A percentile compares a stretch with the other conserved stretches of the same genome.
phyloP scores from a whole-genome alignment of 2,113 vertebrate genomes.

The Sapayoa aenigma region DNA sequence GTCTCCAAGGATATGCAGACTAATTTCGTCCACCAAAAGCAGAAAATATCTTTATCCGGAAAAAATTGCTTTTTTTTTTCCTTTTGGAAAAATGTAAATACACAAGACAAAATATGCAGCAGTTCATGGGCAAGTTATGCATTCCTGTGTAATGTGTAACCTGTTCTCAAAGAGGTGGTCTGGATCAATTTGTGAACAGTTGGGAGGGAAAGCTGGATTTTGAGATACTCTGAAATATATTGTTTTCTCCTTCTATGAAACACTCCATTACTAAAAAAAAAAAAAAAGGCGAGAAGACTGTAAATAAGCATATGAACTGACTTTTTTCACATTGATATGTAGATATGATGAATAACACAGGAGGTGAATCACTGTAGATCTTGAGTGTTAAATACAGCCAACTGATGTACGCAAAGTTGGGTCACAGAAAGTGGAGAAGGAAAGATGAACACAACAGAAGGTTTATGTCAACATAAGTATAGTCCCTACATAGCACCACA shows the following conservation, averaged over 20 bases:
- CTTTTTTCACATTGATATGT: background rate
- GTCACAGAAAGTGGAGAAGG: background rate
- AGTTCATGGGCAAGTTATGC: constrained; percentile 57
- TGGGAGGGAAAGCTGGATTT: background rate
- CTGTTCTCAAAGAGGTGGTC: constrained; percentile 51
- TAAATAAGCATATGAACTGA: background rate
- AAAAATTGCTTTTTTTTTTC: background rate
- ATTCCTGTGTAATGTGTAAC: constrained; percentile 58
- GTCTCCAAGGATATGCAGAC: constrained; percentile 31
- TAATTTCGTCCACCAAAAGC: constrained; percentile 55
- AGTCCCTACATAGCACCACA: background rate
- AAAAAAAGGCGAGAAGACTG: background rate
- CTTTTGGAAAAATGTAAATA: constrained; percentile 56
- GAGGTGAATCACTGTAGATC: background rate
- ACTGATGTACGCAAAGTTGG: background rate
- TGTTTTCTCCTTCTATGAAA: background rate
- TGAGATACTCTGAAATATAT: background rate
- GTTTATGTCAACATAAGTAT: constrained; percentile 14
- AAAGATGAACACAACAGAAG: constrained; percentile 23
- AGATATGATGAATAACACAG: background rate
- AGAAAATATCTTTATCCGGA: constrained; percentile 3
- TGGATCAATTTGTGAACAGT: constrained; percentile 28
- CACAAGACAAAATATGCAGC: constrained; percentile 34
- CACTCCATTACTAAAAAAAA: background rate
- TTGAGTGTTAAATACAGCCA: background rate